Evolutionary conservation across 2,113 vertebrate species (phyloP), one percentile per base, ranked within the genome.

Genomic region (Pterocles orientalis): DNA sequence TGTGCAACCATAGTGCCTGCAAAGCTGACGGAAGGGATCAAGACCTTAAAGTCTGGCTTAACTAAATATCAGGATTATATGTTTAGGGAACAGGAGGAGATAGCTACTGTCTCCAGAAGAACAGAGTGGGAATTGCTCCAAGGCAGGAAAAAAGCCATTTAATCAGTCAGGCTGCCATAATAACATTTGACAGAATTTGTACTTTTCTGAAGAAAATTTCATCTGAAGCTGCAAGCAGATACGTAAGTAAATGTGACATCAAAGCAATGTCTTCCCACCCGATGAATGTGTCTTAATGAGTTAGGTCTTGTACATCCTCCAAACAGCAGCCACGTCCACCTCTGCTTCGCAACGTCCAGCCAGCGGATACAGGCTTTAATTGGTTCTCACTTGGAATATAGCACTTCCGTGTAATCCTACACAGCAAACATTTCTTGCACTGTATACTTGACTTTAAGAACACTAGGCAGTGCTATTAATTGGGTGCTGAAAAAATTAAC

Each of bases 1-100:
- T 18, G 60, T 24, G 66, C 43, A 71, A n/a, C 57, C 50, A 26
- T 28, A 5, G 51, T 0, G 1, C 31, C 31, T 0, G 0, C 2
- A 0, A 58, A 57, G 57, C 66, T 24, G 29, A 36, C 54, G 66
- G 68, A 60, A 70, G 28, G 28, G 24, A 86, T 41, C 26, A 31
- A n/a, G 45, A 69, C n/a, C 86, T 57, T 5, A 5, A 79, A 65
- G 61, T 15, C 57, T 64, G 66, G 10, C 33, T 58, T 50, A n/a
- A 57, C 0, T 4, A 72, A 51, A 51, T 10, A 34, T 3, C 50
- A 41, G 70, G 48, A 69, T 61, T n/a, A 92, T 53, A 25, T 1
- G 0, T 4, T 9, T 16, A 17, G 31, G 19, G 54, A 66, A 82
- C 19, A 73, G 70, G 50, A 89, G 31, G 17, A 82, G 48, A 60